Base-by-base conservation (phyloP, 2,113 vertebrate genomes). In the Speoplatyrhinus poulsoni region DNA sequence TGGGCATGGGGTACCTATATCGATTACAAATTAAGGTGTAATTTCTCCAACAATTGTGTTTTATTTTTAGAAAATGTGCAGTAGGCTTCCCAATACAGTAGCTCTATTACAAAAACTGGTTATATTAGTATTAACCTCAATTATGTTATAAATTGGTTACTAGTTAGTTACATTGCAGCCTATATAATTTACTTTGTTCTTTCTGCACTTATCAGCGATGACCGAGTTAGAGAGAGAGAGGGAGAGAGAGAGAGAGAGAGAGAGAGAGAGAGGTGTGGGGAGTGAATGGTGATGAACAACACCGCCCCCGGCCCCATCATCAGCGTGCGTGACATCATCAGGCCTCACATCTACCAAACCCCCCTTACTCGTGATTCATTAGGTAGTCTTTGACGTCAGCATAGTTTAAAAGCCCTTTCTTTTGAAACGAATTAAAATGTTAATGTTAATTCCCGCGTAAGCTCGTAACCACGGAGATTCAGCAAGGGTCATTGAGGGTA, bases 351-450 rank as follows among this genome's bases (percentile, higher is more conserved):
- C 70, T 71, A 72, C 3, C 60, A 66, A 79, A 72, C 65, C 73
- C 64, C 54, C 67, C 5, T 69, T 70, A 10, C 72, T 65, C 82
- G 81, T 69, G 62, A 81, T 86, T 85, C 66, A 80, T 0, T 65
- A 67, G 33, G 76, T 68, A 80, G 66, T 76, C 72, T 79, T 76
- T 89, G 88, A 90, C 85, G 85, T 91, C 88, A 88, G 62, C n/a
- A 41, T 56, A 8, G 52, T 61, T 63, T 72, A 60, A 83, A 79
- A 65, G 75, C 67, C 79, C 65, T 81, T 84, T 83, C 82, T 78
- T 33, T 36, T 62, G 12, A 59, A 69, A 77, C 26, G 26, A 26
- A 80, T 82, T 77, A 85, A 81, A 82, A 82, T 71, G 69, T 77
- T 41, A 41, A 60, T 80, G 85, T 77, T 82, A 83, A 85, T 89